Percentiles rank a stretch among this genome's conserved stretches.
Conservation (phyloP, 2,888 invertebrate species). For the Anoncus sp. region DNA sequence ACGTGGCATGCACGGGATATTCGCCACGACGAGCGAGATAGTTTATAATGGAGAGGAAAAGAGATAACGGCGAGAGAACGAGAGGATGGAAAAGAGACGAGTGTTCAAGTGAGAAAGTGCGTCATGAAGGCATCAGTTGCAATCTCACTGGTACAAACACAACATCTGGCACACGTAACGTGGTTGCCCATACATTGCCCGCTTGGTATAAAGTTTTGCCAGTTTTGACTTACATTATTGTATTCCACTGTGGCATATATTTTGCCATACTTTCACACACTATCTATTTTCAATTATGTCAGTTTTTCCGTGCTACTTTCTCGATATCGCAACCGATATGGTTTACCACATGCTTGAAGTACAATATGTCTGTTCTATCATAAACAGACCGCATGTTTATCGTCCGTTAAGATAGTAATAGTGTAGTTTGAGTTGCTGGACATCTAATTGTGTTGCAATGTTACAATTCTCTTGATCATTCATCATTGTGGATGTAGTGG, state of each 20-base stretch:
- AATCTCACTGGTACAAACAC: conserved; percentile 35
- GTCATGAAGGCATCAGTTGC: conserved; percentile 1
- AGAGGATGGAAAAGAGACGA: conserved; percentile 14
- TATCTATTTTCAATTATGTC: conserved; percentile 17
- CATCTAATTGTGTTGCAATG: not conserved
- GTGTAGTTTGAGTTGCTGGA: conserved; percentile 2
- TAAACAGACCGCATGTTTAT: not conserved
- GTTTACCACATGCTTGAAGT: conserved; percentile 25
- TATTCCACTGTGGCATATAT: conserved; percentile 23
- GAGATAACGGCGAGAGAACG: conserved; percentile 29
- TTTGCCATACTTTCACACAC: conserved; percentile 15
- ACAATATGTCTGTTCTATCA: not conserved
- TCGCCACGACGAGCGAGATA: conserved; percentile 23
- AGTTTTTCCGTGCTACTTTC: conserved; percentile 28
- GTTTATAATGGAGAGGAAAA: conserved; percentile 5
- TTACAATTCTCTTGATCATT: conserved; percentile 34
- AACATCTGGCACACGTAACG: conserved; percentile 20
- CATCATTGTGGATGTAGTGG: not conserved
- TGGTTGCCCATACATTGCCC: conserved; percentile 29
- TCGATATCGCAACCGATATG: conserved; percentile 11
- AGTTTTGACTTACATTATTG: conserved; percentile 30
- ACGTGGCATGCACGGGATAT: conserved; percentile 60
- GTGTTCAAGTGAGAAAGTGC: conserved; percentile 32
- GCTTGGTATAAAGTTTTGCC: conserved; percentile 27
- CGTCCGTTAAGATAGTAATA: conserved; percentile 10